phyloP scores from a whole-genome alignment of 2,113 vertebrate species.

The Cardinalis cardinalis region DNA sequence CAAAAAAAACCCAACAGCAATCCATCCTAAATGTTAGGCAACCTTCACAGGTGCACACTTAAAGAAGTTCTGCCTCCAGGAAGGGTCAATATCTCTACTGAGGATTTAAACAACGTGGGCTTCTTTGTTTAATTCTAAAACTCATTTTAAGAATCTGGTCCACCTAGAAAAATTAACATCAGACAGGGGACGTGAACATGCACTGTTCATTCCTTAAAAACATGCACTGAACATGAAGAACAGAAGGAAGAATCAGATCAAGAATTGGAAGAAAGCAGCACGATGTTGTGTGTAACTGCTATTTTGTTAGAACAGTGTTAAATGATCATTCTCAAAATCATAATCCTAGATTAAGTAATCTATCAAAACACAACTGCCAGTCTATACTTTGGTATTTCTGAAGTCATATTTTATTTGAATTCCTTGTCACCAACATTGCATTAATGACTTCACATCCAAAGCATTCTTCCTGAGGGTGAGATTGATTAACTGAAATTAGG shows the following conservation, averaged over 20 bases:
- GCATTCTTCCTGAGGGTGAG: not conserved
- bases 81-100: not conserved
- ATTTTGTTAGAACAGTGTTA: not conserved
- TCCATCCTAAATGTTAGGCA: not conserved
- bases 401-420: not conserved
- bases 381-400: not conserved
- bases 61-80: not conserved
- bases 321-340: not conserved
- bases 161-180: not conserved
- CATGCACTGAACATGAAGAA: not conserved
- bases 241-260: not conserved
- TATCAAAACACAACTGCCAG: not conserved
- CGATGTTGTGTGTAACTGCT: not conserved
- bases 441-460: not conserved
- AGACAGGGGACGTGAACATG: not conserved
- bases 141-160: not conserved
- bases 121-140: not conserved
- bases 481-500: not conserved
- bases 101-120: not conserved
- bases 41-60: not conserved
- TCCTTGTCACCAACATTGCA: not conserved
- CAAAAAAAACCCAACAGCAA: not conserved
- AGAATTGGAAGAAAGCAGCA: not conserved
- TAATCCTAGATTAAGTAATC: not conserved
- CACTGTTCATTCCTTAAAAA: not conserved